A percentile compares a stretch with the other conserved stretches of the same genome.
phyloP scores from a whole-genome alignment of 2,113 vertebrate genomes.

The Pica pica region DNA sequence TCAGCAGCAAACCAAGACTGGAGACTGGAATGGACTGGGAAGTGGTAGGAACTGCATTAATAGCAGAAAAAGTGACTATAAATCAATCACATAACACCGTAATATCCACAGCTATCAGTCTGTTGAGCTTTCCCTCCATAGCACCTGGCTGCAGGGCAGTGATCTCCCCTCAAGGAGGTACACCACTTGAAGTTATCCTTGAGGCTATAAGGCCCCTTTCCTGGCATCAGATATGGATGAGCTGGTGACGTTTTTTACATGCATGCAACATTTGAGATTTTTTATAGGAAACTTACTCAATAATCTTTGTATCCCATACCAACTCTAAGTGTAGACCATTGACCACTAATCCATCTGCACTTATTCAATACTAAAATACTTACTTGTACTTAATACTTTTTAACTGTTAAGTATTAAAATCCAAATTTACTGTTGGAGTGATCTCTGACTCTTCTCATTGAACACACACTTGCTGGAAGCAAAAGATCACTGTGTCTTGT shows the following conservation, averaged over 20 bases:
- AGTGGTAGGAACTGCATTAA: background rate
- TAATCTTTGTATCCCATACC: background rate
- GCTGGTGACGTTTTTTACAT: background rate
- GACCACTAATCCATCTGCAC: background rate
- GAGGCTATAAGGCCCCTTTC: background rate
- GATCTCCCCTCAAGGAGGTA: background rate
- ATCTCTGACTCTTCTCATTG: background rate
- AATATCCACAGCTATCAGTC: background rate
- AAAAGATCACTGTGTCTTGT: fast-evolving
- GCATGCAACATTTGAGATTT: background rate
- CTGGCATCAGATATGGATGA: background rate
- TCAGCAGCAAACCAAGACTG: background rate
- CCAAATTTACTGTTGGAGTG: background rate
- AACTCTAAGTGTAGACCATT: background rate
- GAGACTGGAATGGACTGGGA: background rate
- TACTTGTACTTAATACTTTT: background rate
- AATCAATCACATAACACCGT: background rate
- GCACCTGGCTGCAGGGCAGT: background rate
- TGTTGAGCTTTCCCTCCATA: background rate
- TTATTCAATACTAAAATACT: background rate
- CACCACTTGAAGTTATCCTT: background rate
- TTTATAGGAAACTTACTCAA: background rate
- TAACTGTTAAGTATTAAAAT: background rate
- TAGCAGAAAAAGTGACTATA: background rate
- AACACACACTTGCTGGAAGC: background rate